Conservation (phyloP, 2,888 invertebrate genomes). For the Scrobipalpa atriplicella region DNA sequence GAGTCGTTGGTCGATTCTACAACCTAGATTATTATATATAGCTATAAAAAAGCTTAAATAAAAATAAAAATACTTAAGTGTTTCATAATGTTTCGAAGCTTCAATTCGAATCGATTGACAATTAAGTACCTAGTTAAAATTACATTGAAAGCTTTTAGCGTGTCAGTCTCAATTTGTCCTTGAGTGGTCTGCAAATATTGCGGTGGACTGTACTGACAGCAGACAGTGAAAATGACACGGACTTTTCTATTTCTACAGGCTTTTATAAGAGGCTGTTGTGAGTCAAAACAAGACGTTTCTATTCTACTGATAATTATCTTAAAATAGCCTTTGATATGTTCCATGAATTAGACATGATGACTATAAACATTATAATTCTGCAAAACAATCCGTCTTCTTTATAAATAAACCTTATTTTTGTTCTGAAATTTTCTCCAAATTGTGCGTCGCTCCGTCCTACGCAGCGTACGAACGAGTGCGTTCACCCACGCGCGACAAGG, state of each 20-base stretch:
- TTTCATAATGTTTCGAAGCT: not conserved
- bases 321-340: not conserved
- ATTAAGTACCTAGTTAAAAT: not conserved
- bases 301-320: not conserved
- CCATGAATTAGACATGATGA: not conserved
- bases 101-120: not conserved
- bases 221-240: slow-evolving; percentile 33
- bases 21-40: too few relatives aligned
- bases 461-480: slow-evolving; percentile 25
- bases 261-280: too few relatives aligned
- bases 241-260: slow-evolving; percentile 35
- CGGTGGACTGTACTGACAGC: not conserved
- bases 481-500: slow-evolving; percentile 25
- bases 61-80: too few relatives aligned
- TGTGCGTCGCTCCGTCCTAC: slow-evolving; percentile 24
- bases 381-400: not conserved
- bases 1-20: too few relatives aligned
- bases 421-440: slow-evolving; percentile 4
- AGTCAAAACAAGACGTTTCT: too few relatives aligned
- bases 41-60: too few relatives aligned
- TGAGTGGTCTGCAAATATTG: not conserved
- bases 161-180: not conserved
- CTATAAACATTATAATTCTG: not conserved
- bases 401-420: slow-evolving; percentile 18
- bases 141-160: not conserved